Evolutionary conservation across 2,888 invertebrate species (phyloP), one percentile per base, ranked within the genome.

Genomic region (Papilio protenor): DNA sequence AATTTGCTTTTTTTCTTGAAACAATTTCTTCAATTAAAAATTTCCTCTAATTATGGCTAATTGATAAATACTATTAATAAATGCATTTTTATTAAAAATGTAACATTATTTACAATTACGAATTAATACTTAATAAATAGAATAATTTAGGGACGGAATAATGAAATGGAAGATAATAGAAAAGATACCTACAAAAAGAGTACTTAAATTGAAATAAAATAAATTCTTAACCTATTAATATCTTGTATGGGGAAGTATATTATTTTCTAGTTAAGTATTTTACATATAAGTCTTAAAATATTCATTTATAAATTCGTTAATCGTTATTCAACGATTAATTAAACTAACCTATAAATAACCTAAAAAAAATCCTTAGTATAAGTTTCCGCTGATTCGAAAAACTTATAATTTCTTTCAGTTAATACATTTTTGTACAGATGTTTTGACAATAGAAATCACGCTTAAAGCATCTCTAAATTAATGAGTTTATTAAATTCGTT

Each of bases 31-130:
- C 33, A 23, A 45, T 78, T 71, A 78, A 80, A 64, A 79, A 81
- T 80, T 80, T 82, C 81, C 82, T 86, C 80, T 57, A 81, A 77
- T 79, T 90, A 91, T 90, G 89, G 90, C 90, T 91, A 88, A 87
- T 86, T 86, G 82, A 85, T 85, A 88, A 83, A 84, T 89, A 86
- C 84, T 85, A 87, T 84, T 90, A 90, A 88, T 91, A 91, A 91
- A 91, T 91, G 91, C 91, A 88, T 86, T 87, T 84, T 81, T 79
- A 82, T 64, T 45, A 61, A 72, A 71, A 76, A 57, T 70, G 69
- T 77, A 77, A 77, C 73, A 75, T 74, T 77, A 77, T 77, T 73
- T 77, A 79, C 79, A 77, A 72, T 77, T 72, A 64, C 14, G 73
- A 72, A 61, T 72, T 75, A 72, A 55, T 27, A 27, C 23, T 59